These are phyloP conservation scores for Halocaridina rubra DNA, from an alignment of 2,888 invertebrate genomes.

Conservation along the genomic window DNA sequence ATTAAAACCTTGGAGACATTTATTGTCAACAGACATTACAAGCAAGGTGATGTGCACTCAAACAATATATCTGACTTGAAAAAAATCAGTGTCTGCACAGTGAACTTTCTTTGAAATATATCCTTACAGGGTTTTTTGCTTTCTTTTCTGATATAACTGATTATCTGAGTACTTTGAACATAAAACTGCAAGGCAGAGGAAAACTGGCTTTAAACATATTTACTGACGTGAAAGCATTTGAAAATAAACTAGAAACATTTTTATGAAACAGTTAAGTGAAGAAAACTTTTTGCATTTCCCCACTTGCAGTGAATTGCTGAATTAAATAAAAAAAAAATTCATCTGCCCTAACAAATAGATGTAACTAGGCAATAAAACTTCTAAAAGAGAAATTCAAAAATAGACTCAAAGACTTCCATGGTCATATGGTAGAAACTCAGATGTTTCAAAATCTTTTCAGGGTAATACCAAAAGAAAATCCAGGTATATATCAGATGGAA, in stretches of 20 bases:
- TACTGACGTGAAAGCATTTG: neutral
- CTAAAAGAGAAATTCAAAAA: neutral
- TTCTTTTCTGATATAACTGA: too few relatives aligned
- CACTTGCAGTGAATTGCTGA: neutral
- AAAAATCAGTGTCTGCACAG: neutral
- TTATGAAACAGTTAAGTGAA: too few relatives aligned
- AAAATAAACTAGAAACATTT: too few relatives aligned
- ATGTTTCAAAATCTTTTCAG: too few relatives aligned
- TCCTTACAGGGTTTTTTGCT: neutral
- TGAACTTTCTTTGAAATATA: neutral
- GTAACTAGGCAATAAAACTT: neutral
- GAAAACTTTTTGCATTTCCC: neutral
- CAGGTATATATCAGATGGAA: too few relatives aligned
- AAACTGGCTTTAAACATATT: neutral
- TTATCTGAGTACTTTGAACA: too few relatives aligned
- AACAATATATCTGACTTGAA: neutral
- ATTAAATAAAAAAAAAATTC: neutral
- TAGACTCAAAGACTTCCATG: neutral
- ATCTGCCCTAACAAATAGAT: neutral
- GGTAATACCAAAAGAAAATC: too few relatives aligned
- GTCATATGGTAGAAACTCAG: too few relatives aligned
- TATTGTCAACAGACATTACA: neutral
- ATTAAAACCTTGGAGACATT: neutral
- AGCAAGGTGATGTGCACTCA: neutral
- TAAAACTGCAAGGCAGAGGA: neutral